Conservation (phyloP, 2,113 vertebrate species). For the Mohoua ochrocephala region DNA sequence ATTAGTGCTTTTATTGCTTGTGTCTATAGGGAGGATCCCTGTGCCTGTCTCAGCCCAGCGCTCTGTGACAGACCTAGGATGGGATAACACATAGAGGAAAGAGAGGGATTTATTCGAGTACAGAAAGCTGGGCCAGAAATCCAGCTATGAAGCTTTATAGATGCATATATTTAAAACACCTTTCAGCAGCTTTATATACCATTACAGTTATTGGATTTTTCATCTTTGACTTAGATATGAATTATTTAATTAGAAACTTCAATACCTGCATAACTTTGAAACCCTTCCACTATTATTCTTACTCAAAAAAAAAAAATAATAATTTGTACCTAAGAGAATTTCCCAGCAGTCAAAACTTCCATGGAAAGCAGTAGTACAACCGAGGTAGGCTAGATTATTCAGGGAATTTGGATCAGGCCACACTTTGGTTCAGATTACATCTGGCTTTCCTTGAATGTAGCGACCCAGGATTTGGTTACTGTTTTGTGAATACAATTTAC, state of each 20-base stretch:
- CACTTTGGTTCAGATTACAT: not conserved
- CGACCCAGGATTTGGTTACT: not conserved
- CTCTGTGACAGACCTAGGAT: conserved; percentile 1
- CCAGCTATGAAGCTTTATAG: not conserved
- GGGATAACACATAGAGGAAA: not conserved
- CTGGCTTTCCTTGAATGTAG: not conserved
- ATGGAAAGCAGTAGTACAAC: not conserved
- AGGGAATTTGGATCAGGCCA: not conserved
- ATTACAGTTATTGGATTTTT: conserved; percentile 37
- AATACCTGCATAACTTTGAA: not conserved
- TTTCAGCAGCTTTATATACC: conserved; percentile 30
- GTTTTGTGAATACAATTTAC: not conserved
- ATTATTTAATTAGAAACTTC: conserved; percentile 51
- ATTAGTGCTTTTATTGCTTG: not conserved
- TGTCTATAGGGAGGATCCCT: not conserved
- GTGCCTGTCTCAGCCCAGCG: not conserved
- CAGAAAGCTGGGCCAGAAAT: not conserved
- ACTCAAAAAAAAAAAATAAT: not conserved
- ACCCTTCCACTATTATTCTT: not conserved
- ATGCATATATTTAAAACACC: conserved; percentile 28
- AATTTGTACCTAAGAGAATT: not conserved
- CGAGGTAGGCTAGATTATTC: not conserved
- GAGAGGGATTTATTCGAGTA: not conserved
- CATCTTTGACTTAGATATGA: conserved; percentile 7
- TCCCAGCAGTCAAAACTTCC: not conserved